Evolutionary conservation across 2,888 invertebrate species (phyloP).

Genomic region (Dynastes hyllus): DNA sequence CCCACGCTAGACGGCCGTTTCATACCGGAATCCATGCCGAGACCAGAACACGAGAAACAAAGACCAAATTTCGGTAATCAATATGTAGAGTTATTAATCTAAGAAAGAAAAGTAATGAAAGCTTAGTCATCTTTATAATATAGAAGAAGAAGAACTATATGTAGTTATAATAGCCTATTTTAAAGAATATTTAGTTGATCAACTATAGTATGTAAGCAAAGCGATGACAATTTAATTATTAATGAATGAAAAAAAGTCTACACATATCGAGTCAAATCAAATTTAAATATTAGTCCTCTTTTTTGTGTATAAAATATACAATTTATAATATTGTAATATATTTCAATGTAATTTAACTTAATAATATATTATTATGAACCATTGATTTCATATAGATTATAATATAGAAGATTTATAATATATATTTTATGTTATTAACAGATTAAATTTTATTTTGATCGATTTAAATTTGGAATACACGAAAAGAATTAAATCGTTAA

Average conservation of each 20-base stretch:
- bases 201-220: slow-evolving; percentile 12
- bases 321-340: slow-evolving; percentile 54
- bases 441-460: slow-evolving; percentile 57
- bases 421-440: slow-evolving; percentile 62
- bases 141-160: background rate
- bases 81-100: slow-evolving; percentile 69
- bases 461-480: slow-evolving; percentile 45
- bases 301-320: slow-evolving; percentile 53
- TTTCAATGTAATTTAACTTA: slow-evolving; percentile 59
- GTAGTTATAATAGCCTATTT: slow-evolving; percentile 3
- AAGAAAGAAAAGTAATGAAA: slow-evolving; percentile 53
- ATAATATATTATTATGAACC: slow-evolving; percentile 62
- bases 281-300: slow-evolving; percentile 7
- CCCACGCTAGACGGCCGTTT: slow-evolving; percentile 66
- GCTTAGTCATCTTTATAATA: slow-evolving; percentile 11
- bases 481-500: slow-evolving; percentile 26
- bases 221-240: slow-evolving; percentile 30
- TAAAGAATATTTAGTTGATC: slow-evolving; percentile 30
- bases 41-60: slow-evolving; percentile 65
- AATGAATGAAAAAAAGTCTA: slow-evolving; percentile 3
- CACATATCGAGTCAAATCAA: slow-evolving; percentile 44
- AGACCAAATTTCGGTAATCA: slow-evolving; percentile 66
- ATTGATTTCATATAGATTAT: slow-evolving; percentile 40
- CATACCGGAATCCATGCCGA: slow-evolving; percentile 62
- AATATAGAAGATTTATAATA: slow-evolving; percentile 49